These are phyloP conservation scores for Lepilemur ruficaudatus DNA, from an alignment of 2,797 vertebrate genomes.

Conservation along the genomic window DNA sequence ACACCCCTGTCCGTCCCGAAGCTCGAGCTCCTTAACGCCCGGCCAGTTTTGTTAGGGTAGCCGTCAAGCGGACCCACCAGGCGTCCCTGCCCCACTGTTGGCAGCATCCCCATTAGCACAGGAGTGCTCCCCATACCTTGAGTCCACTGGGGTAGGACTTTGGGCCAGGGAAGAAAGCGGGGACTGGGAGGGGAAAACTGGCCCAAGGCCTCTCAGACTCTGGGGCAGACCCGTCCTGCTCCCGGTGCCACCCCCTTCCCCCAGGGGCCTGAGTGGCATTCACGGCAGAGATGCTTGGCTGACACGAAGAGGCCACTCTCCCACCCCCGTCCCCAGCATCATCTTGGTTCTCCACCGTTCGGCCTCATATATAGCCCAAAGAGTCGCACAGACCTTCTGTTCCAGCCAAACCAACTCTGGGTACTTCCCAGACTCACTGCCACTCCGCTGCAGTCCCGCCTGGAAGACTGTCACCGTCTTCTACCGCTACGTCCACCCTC, in stretches of 20 bases:
- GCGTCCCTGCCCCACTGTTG: not conserved
- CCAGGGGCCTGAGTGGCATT: not conserved
- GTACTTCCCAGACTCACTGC: conserved; percentile 25
- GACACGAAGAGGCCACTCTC: not conserved
- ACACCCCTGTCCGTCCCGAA: not conserved
- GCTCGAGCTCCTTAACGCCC: not conserved
- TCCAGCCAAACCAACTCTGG: not conserved
- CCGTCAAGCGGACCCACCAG: not conserved
- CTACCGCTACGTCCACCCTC: not conserved
- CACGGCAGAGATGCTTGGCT: not conserved
- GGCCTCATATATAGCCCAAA: not conserved
- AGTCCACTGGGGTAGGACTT: not conserved
- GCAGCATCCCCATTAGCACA: not conserved
- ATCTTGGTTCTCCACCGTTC: not conserved
- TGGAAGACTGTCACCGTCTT: not conserved
- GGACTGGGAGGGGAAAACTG: not conserved
- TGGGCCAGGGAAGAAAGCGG: not conserved
- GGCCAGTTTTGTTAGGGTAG: not conserved
- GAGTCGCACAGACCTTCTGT: conserved; percentile 20
- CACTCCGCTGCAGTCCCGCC: not conserved
- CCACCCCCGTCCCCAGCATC: not conserved
- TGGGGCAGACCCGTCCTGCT: not conserved
- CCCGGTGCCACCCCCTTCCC: not conserved
- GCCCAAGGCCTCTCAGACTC: not conserved
- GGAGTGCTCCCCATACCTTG: not conserved